Percentiles rank a stretch among this genome's conserved stretches.
phyloP scores from a whole-genome alignment of 1,140 invertebrate species.

The Monochamus saltuarius region DNA sequence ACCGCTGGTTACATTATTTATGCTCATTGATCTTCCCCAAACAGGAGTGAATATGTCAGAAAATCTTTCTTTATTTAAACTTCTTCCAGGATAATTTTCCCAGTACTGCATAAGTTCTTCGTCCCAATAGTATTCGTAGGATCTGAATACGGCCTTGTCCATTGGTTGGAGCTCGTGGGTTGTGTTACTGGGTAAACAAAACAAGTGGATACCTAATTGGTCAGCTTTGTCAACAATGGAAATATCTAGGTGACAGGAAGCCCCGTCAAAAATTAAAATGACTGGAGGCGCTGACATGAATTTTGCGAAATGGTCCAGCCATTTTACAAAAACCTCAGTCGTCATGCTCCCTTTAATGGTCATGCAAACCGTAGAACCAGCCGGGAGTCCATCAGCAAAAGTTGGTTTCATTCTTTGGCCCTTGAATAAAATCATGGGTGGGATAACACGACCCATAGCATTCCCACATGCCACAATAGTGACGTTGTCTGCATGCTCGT shows the following conservation, averaged over 20 bases:
- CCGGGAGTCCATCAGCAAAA: constrained; percentile 39
- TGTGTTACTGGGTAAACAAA: constrained; percentile 49
- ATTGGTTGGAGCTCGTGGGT: constrained; percentile 52
- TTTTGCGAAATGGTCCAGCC: constrained; percentile 44
- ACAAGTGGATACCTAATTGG: constrained; percentile 41
- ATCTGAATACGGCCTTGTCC: constrained; percentile 44
- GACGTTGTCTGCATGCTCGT: constrained; percentile 47
- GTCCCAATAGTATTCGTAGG: constrained; percentile 22
- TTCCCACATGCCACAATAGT: constrained; percentile 48
- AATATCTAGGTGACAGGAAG: constrained; percentile 44
- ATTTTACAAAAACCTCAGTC: constrained; percentile 42
- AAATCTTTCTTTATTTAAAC: too few relatives aligned
- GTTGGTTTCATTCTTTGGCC: constrained; percentile 42
- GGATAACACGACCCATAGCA: constrained; percentile 44
- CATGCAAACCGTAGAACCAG: constrained; percentile 40
- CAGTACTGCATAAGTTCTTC: constrained; percentile 20
- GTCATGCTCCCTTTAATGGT: constrained; percentile 50
- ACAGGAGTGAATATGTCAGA: too few relatives aligned
- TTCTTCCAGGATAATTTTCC: background rate
- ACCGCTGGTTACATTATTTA: too few relatives aligned
- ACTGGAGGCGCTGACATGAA: constrained; percentile 38
- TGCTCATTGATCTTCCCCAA: too few relatives aligned
- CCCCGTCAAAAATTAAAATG: constrained; percentile 51
- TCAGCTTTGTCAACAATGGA: constrained; percentile 44
- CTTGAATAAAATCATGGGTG: constrained; percentile 51